Percentiles rank a stretch among this genome's conserved stretches.
Conservation (phyloP, 1,140 invertebrate genomes). For the Drosophila santomea region DNA sequence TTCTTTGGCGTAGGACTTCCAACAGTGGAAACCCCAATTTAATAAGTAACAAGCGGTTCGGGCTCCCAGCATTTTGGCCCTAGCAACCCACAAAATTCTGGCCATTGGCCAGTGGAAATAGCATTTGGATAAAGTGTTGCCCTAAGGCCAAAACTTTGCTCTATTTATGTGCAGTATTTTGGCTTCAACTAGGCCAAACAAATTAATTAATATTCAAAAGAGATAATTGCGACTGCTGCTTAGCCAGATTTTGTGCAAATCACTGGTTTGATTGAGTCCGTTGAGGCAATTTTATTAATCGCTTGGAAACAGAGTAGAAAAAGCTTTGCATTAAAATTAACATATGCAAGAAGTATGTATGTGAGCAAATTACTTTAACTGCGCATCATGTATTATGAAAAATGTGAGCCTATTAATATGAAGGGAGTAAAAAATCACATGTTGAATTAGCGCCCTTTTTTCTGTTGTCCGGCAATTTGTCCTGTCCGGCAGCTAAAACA, state of each 20-base stretch:
- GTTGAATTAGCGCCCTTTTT: neutral
- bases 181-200: neutral
- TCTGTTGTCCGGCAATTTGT: neutral
- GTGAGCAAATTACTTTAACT: neutral
- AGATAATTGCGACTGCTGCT: conserved; percentile 10
- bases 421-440: neutral
- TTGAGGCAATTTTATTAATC: neutral
- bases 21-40: neutral
- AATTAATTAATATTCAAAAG: conserved; percentile 32
- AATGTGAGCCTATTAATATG: neutral
- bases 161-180: neutral
- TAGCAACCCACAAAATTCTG: conserved; percentile 1
- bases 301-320: too few relatives aligned
- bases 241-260: neutral
- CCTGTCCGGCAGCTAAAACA: neutral
- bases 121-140: neutral
- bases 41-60: conserved; percentile 7
- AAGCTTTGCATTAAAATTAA: neutral
- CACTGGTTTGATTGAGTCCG: neutral
- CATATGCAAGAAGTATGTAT: neutral
- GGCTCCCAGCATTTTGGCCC: neutral
- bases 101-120: neutral
- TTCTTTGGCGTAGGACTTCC: neutral
- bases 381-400: neutral
- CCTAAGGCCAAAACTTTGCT: conserved; percentile 5